Base-by-base conservation (phyloP, 2,888 invertebrate species). In the Argyresthia goedartella region DNA sequence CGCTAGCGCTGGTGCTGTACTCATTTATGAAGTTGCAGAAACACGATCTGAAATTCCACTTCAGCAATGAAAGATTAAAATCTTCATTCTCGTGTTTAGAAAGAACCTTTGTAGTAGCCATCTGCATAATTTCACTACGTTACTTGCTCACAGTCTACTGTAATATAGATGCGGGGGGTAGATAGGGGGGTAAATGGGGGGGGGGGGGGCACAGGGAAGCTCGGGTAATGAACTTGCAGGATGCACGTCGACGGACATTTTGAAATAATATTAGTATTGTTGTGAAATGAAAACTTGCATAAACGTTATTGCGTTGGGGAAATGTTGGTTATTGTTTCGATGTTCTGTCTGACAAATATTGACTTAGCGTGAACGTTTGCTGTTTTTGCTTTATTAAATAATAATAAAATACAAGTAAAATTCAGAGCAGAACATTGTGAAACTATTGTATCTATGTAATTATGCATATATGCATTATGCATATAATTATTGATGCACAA, bases 151-250 rank as follows among this genome's bases (percentile, higher is more conserved):
- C 45, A 45, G 6, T 15, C 25, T 16, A 25, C 11, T 10, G 4
- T 47, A 41, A 41, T 41, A 41, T 41, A 41, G 41, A 41, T 25
- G 39, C n/a, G 39, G 39, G 39, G n/a, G 39, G 39, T 39, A 39
- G 9, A 39, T 15, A 44, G 8, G 44, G 36, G 48, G 48, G 48
- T 9, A 15, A 15, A 15, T 8, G 54, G 52, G 16, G 39, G 9
- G 25, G 25, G 41, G 25, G 41, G 47, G 15, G 54, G 54, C 57
- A 57, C 55, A 58, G 58, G 60, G 60, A 54, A 59, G 67, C 57
- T 62, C 58, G 78, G 76, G 74, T 77, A 81, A 81, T 81, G 80
- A 81, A 80, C 79, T 73, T 69, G 60, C 66, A 61, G 73, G 70
- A 79, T 75, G 74, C 75, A 73, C 63, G 69, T 64, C 66, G 65